Evolutionary conservation across 2,113 vertebrate genomes (phyloP), one percentile per base, ranked within the genome.

Genomic region (Eptatretus burgeri): DNA sequence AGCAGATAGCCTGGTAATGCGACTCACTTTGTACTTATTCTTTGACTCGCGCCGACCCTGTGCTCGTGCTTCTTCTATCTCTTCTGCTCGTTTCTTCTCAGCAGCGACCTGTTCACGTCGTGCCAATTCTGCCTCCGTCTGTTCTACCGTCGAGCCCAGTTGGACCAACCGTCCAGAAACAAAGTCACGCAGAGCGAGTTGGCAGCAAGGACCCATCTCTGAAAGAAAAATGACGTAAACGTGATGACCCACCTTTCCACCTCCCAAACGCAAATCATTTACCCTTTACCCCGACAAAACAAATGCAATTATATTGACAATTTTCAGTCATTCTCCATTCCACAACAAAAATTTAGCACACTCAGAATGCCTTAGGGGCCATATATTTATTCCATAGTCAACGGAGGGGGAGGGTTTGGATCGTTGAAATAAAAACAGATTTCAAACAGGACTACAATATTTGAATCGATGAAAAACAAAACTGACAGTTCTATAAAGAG

Each of bases 151-250:
- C 56, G 56, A n/a, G 1, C 20, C 56, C 56, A 60, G 56, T 10
- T n/a, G 56, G 56, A 20, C 56, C 10, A n/a, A 13, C n/a, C 56
- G 56, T 11, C n/a, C n/a, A n/a, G n/a, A n/a, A 9, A n/a, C n/a
- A 11, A 60, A 60, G n/a, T 60, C 56, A 10, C 10, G n/a, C 56
- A 60, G 56, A 20, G 56, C 56, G n/a, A 17, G n/a, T n/a, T n/a
- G n/a, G n/a, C n/a, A 10, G 56, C 56, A 13, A 10, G 56, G 56
- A n/a, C 56, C 56, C 56, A 60, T n/a, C n/a, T 60, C 56, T 60
- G 11, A 17, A n/a, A n/a, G 56, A n/a, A 60, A 20, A 20, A 11
- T 13, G 12, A 20, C 56, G n/a, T 10, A 60, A 17, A 20, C 9
- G 16, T 60, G 16, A 60, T 8, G 16, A 17, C 14, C 52, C 52